phyloP scores from a whole-genome alignment of 2,113 vertebrate species.

The Sinocyclocheilus anophthalmus region DNA sequence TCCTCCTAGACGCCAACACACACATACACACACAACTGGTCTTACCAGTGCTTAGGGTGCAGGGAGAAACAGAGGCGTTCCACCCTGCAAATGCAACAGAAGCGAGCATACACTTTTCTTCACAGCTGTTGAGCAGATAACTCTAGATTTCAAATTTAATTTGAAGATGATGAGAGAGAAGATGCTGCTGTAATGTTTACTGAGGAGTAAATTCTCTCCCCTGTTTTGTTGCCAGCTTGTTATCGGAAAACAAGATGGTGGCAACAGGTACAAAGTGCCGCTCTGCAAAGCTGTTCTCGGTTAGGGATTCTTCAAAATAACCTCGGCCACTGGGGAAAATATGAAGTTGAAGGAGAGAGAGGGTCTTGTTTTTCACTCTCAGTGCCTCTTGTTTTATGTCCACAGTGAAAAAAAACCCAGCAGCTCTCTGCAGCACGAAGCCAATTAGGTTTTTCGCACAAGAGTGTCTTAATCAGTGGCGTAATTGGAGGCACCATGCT shows the following conservation, averaged over 20 bases:
- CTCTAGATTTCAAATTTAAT: constrained; percentile 50
- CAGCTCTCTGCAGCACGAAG: constrained; percentile 52
- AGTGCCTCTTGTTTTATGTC: constrained; percentile 50
- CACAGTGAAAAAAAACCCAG: constrained; percentile 1
- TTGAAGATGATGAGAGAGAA: constrained; percentile 47
- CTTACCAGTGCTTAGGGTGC: constrained; percentile 41
- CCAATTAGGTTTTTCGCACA: constrained; percentile 67
- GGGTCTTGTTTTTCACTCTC: constrained; percentile 39
- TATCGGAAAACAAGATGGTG: constrained; percentile 54
- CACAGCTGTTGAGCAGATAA: constrained; percentile 56
- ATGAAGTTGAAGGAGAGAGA: constrained; percentile 36
- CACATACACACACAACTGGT: constrained; percentile 47
- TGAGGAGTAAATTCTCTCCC: constrained; percentile 37
- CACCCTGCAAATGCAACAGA: constrained; percentile 17
- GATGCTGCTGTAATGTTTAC: constrained; percentile 38
- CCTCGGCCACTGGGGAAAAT: constrained; percentile 40
- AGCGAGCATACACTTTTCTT: constrained; percentile 29
- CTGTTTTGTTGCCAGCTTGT: constrained; percentile 37
- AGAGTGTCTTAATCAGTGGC: constrained; percentile 80
- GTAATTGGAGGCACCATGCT: constrained; percentile 82
- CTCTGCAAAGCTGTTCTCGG: constrained; percentile 40
- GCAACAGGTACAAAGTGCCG: constrained; percentile 52
- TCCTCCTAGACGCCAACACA: constrained; percentile 28
- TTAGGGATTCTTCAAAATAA: constrained; percentile 47
- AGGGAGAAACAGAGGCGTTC: neutral